Conservation (phyloP, 2,888 invertebrate genomes). For the Apocheima hispidaria region DNA sequence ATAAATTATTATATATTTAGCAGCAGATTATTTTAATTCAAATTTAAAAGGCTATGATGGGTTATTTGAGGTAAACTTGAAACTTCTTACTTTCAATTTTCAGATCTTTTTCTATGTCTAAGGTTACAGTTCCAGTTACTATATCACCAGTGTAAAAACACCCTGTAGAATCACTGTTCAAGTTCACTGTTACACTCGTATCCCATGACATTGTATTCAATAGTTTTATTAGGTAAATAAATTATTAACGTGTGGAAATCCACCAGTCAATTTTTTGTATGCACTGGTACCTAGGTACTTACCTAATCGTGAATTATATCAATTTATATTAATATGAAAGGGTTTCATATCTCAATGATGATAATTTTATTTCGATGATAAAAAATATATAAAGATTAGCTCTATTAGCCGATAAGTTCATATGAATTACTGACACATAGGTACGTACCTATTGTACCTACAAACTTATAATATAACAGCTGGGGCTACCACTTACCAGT, state of each 20-base stretch:
- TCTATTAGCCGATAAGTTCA: neutral
- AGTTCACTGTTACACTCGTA: conserved; percentile 58
- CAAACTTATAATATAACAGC: no score
- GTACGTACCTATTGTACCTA: no score
- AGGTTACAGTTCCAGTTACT: conserved; percentile 71
- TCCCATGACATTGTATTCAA: conserved; percentile 62
- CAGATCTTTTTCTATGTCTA: conserved; percentile 66
- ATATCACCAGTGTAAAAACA: conserved; percentile 74
- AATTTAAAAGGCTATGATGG: neutral
- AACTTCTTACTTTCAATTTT: conserved; percentile 71
- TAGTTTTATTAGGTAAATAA: neutral
- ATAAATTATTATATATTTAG: no score
- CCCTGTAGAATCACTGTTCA: conserved; percentile 70
- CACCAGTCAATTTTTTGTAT: neutral
- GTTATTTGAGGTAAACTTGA: neutral
- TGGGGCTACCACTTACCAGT: no score
- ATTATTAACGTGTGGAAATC: no score
- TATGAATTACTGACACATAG: no score
- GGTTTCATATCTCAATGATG: conserved; percentile 1
- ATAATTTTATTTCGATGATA: conserved; percentile 1
- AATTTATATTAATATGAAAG: neutral
- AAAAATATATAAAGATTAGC: neutral
- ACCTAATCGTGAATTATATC: neutral
- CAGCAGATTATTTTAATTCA: neutral
- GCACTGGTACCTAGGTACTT: neutral